Evolutionary conservation across 2,113 vertebrate genomes (phyloP), one percentile per base, ranked within the genome.

Genomic region (Muntiacus muntjak): DNA sequence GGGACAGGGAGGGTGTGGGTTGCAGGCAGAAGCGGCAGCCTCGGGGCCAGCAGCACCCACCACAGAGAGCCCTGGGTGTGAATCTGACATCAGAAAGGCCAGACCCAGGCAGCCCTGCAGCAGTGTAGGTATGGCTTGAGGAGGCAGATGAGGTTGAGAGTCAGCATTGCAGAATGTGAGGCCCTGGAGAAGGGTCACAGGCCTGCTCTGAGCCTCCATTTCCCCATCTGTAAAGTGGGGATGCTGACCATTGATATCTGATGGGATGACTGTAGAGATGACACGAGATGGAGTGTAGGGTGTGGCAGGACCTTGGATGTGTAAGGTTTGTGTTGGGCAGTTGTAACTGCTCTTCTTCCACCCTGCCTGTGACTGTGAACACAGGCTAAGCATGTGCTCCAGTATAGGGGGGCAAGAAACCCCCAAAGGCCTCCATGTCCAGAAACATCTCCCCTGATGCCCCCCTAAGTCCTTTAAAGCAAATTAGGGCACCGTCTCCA

Each of bases 281-380:
- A n/a, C 2, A 1, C 0, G 15, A 74, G 64, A 52, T 0, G 16
- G 81, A 74, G 2, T 3, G 4, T 25, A 5, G 81, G 26, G n/a
- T 16, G 3, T 19, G 5, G 6, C 14, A 23, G 52, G 40, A 23
- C 54, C n/a, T 57, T 0, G 0, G n/a, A 2, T 11, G 21, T 9
- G 1, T 5, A 26, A 33, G 19, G 40, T 16, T 7, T 9, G 2
- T 36, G 26, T 3, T 47, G 19, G 47, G 11, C 7, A 6, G 2
- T 19, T 9, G 0, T 26, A 26, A 13, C 43, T 57, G 25, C 79
- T 52, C 17, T 5, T 21, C 33, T 52, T 19, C 13, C 36, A 62
- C 52, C 17, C 8, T 4, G 2, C 28, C 54, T 2, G 6, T 23
- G 43, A 40, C 55, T 45, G 17, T 14, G 2, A 26, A 12, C 40